Evolutionary conservation across 2,888 invertebrate genomes (phyloP).

Genomic region (Pseudococcus jackbeardsleyi): DNA sequence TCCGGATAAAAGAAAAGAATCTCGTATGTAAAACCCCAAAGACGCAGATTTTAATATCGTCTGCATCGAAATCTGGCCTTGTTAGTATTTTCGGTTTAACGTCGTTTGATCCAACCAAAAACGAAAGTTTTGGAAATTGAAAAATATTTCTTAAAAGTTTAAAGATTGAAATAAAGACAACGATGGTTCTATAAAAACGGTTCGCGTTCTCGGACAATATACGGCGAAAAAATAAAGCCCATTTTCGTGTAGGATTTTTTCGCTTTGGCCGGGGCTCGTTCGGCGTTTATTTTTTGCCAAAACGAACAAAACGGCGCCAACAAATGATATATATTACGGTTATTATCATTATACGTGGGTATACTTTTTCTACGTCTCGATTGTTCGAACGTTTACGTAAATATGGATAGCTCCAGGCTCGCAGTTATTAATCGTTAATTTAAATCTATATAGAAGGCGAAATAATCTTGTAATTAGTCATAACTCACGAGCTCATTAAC

Average conservation of each 20-base stretch:
- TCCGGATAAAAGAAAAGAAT: neutral
- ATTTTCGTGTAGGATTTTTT: slow-evolving; percentile 14
- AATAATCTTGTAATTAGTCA: slow-evolving; percentile 27
- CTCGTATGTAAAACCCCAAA: neutral
- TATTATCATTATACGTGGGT: neutral
- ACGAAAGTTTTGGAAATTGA: slow-evolving; percentile 16
- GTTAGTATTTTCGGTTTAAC: neutral
- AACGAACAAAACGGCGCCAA: slow-evolving; percentile 24
- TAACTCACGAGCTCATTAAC: neutral
- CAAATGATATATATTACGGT: slow-evolving; percentile 15
- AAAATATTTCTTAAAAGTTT: slow-evolving; percentile 40
- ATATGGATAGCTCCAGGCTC: neutral
- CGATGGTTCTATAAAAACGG: neutral
- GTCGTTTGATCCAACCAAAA: neutral
- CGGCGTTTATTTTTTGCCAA: neutral
- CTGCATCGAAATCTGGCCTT: neutral
- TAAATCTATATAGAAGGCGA: neutral
- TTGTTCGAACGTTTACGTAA: neutral
- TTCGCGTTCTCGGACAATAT: neutral
- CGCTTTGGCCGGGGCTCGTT: neutral
- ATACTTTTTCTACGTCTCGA: neutral
- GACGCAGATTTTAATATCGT: neutral
- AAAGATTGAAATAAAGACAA: slow-evolving; percentile 16
- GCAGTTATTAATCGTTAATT: slow-evolving; percentile 3
- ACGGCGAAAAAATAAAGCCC: slow-evolving; percentile 2